Percentiles rank a stretch among this genome's conserved stretches.
Conservation (phyloP, 2,888 invertebrate species). For the Willowsia nigromaculata region DNA sequence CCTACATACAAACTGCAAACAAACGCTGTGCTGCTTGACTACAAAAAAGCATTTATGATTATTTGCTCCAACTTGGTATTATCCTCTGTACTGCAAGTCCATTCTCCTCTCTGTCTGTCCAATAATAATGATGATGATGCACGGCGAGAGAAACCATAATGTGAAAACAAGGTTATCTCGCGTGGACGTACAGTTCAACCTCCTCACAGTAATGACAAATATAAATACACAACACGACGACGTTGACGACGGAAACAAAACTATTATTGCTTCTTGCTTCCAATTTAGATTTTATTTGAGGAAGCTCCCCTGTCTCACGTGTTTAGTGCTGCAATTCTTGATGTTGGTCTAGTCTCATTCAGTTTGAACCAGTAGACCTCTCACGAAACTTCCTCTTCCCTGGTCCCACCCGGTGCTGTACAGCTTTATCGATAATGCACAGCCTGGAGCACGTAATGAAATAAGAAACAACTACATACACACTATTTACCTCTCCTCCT, state of each 20-base stretch:
- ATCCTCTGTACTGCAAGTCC: not conserved
- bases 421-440: constrained; percentile 57
- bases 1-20: constrained; percentile 7
- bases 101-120: constrained; percentile 10
- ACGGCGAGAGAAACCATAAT: constrained; percentile 29
- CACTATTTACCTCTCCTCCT: constrained; percentile 41
- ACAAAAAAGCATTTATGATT: not conserved
- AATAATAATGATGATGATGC: constrained; percentile 18
- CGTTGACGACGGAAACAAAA: constrained; percentile 56
- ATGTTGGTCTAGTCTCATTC: not conserved
- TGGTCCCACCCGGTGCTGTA: constrained; percentile 24
- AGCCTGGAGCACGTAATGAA: constrained; percentile 64
- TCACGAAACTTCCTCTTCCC: not conserved
- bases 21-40: not conserved
- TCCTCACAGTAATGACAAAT: constrained; percentile 46
- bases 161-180: constrained; percentile 63
- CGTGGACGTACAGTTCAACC: not conserved
- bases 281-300: constrained; percentile 66
- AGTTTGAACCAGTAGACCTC: constrained; percentile 11
- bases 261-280: constrained; percentile 67
- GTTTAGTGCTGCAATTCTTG: not conserved
- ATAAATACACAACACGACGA: constrained; percentile 37
- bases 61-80: not conserved
- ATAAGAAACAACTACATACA: constrained; percentile 44
- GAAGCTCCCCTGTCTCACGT: constrained; percentile 62